These are phyloP conservation scores for Porites evermanni DNA, from an alignment of 92 coral and sea anemone genomes.

Conservation along the genomic window DNA sequence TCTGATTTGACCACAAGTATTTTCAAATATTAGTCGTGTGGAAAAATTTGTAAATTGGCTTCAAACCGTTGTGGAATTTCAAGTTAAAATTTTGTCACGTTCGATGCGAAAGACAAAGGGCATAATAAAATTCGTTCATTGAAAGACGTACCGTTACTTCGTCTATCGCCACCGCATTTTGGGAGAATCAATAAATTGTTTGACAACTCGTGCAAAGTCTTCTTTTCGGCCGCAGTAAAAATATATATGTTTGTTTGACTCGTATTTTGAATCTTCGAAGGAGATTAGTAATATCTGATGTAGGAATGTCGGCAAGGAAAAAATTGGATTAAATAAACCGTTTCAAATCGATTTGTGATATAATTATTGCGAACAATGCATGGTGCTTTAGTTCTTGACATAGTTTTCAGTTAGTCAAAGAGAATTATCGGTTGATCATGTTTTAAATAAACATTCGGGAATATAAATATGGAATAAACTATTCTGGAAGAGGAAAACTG, in stretches of 20 bases:
- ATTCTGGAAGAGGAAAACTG: too few species aligned
- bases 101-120: background rate
- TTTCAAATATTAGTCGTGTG: constrained; percentile 17
- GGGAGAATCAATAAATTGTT: background rate
- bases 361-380: constrained; percentile 8
- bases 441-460: background rate
- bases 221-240: constrained; percentile 2
- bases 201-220: background rate
- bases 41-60: constrained; percentile 16
- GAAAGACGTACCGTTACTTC: background rate
- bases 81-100: constrained; percentile 15
- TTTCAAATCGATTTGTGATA: constrained; percentile 13
- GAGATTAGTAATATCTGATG: background rate
- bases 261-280: background rate
- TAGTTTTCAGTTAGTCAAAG: background rate
- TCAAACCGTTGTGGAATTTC: constrained; percentile 14
- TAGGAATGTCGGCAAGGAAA: background rate
- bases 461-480: background rate
- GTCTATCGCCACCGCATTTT: background rate
- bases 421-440: background rate
- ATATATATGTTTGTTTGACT: constrained; percentile 21
- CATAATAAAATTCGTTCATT: background rate
- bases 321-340: background rate
- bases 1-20: constrained; percentile 28
- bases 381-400: background rate